phyloP scores from a whole-genome alignment of 2,113 vertebrate genomes.

The Austrofundulus limnaeus region DNA sequence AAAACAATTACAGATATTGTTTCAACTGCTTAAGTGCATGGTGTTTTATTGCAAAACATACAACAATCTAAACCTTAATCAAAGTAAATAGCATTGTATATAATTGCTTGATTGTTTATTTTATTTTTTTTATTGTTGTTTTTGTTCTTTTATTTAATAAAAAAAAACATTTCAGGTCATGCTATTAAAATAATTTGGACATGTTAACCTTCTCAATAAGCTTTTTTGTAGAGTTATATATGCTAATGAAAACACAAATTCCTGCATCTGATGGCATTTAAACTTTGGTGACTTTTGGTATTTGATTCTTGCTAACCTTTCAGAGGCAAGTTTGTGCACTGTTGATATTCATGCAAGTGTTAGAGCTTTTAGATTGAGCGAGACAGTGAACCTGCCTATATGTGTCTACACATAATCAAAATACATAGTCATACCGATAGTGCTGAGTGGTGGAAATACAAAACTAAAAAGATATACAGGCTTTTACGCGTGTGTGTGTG shows the following conservation, averaged over 20 bases:
- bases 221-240: conserved; percentile 5
- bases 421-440: conserved; percentile 17
- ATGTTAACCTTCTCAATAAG: conserved; percentile 6
- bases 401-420: conserved; percentile 7
- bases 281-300: conserved; percentile 50
- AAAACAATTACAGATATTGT: conserved; percentile 1
- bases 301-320: conserved; percentile 68
- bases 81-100: no score
- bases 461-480: conserved; percentile 12
- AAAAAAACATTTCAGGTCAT: conserved; percentile 17
- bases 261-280: conserved; percentile 64
- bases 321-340: conserved; percentile 30
- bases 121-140: conserved; percentile 3
- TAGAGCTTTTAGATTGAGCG: conserved; percentile 28
- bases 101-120: no score
- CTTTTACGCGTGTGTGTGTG: not conserved
- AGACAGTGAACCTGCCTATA: not conserved
- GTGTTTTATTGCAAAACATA: conserved; percentile 9
- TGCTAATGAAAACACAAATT: conserved; percentile 33
- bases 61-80: no score
- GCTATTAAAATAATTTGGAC: conserved; percentile 7
- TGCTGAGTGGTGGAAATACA: not conserved
- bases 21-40: not conserved
- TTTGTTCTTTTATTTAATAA: not conserved
- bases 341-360: conserved; percentile 56